A percentile compares a stretch with the other conserved stretches of the same genome.
These are phyloP conservation scores for Tragelaphus scriptus DNA, from an alignment of 2,113 vertebrate genomes.

Conservation along the genomic window DNA sequence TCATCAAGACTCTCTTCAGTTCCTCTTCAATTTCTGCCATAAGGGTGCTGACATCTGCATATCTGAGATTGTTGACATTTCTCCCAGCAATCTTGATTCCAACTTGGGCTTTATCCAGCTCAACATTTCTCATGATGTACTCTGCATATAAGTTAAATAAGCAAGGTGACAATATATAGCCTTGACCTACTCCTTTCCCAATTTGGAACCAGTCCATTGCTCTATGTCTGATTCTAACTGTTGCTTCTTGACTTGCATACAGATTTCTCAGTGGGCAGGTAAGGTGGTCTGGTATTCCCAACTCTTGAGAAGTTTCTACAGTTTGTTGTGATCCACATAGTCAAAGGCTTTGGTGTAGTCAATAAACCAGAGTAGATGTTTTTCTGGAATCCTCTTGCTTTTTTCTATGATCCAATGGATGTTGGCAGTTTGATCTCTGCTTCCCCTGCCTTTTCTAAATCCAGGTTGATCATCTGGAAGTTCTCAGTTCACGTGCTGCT, in stretches of 20 bases:
- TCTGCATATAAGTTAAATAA: not conserved
- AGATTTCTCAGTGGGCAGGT: not conserved
- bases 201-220: not conserved
- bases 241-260: not conserved
- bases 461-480: not conserved
- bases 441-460: not conserved
- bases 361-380: not conserved
- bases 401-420: not conserved
- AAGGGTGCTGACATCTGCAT: not conserved
- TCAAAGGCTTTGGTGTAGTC: not conserved
- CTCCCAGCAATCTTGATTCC: not conserved
- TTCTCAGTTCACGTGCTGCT: not conserved
- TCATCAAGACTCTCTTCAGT: not conserved
- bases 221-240: not conserved
- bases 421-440: not conserved
- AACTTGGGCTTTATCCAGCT: not conserved
- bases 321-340: not conserved
- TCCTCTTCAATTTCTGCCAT: not conserved
- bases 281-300: not conserved
- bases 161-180: not conserved
- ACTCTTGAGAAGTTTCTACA: not conserved
- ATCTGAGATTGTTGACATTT: not conserved
- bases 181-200: not conserved
- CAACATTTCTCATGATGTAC: not conserved
- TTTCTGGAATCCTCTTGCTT: not conserved